A percentile compares a stretch with the other conserved stretches of the same genome.
Evolutionary conservation across 2,113 vertebrate species (phyloP).

Genomic region (Protomyctophum bolini): DNA sequence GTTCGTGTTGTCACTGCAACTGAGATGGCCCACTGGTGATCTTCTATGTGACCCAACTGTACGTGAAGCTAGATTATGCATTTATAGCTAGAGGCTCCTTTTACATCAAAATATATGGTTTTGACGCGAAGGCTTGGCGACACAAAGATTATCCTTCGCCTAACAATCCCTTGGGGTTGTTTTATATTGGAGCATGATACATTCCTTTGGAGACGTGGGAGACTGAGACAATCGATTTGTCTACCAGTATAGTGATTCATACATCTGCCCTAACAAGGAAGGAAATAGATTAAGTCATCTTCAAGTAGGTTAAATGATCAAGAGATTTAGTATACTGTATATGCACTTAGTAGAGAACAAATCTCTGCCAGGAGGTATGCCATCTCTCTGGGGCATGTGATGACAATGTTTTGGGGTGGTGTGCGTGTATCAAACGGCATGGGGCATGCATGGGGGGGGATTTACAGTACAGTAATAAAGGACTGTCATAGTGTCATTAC

Average conservation of each 20-base stretch:
- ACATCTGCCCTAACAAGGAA: conserved; percentile 4
- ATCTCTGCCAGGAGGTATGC: no score
- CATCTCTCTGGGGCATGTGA: no score
- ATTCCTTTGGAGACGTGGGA: conserved; percentile 6
- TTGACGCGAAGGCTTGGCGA: not conserved
- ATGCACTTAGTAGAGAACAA: no score
- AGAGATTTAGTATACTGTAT: not conserved
- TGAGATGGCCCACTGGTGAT: conserved; percentile 7
- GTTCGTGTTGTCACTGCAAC: conserved; percentile 4
- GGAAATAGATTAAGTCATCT: conserved; percentile 9
- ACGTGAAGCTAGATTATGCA: not conserved
- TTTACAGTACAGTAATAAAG: no score
- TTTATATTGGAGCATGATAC: not conserved
- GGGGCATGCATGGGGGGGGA: no score
- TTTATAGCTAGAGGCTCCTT: not conserved
- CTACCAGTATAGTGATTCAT: conserved; percentile 13
- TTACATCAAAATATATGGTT: conserved; percentile 5
- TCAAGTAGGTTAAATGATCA: conserved; percentile 10
- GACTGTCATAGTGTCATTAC: no score
- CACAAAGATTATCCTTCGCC: not conserved
- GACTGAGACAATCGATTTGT: conserved; percentile 26
- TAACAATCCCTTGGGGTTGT: conserved; percentile 1
- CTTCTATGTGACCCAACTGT: conserved; percentile 6
- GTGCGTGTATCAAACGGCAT: no score
- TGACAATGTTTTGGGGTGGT: no score